phyloP scores from a whole-genome alignment of 1,140 invertebrate species.

The Musca domestica region DNA sequence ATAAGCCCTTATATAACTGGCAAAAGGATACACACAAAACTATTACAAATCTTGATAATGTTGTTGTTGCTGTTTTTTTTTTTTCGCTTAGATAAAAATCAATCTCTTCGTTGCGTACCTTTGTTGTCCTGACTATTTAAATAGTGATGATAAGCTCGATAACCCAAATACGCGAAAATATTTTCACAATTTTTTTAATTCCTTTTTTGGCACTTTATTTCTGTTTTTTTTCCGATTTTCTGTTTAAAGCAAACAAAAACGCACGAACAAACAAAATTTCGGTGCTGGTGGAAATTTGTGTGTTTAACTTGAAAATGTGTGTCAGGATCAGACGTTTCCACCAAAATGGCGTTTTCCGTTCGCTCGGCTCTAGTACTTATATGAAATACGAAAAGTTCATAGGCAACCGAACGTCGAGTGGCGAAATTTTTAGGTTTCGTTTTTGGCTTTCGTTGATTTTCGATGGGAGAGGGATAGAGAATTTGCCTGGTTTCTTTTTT shows the following conservation, averaged over 20 bases:
- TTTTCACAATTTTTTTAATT: conserved; percentile 31
- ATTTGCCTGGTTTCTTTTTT: no score
- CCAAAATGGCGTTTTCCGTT: conserved; percentile 17
- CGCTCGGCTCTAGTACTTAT: conserved; percentile 3
- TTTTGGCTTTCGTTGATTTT: background rate
- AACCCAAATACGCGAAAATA: conserved; percentile 52
- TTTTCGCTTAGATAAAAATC: no score
- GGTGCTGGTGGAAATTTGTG: background rate
- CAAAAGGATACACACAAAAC: no score
- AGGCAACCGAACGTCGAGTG: conserved; percentile 4
- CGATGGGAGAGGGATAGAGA: background rate
- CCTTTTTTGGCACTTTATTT: background rate
- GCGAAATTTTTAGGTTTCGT: no score
- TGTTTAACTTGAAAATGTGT: conserved; percentile 6
- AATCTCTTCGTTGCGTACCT: no score
- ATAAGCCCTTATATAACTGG: no score
- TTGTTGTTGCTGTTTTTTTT: no score
- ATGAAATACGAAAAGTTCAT: background rate
- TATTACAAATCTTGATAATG: no score
- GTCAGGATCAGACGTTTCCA: background rate
- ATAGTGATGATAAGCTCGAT: conserved; percentile 49
- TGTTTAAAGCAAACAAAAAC: background rate
- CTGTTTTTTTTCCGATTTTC: background rate
- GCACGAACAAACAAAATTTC: background rate
- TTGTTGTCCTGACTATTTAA: no score